phyloP scores from a whole-genome alignment of 2,888 invertebrate genomes.

The Tiphia femorata region DNA sequence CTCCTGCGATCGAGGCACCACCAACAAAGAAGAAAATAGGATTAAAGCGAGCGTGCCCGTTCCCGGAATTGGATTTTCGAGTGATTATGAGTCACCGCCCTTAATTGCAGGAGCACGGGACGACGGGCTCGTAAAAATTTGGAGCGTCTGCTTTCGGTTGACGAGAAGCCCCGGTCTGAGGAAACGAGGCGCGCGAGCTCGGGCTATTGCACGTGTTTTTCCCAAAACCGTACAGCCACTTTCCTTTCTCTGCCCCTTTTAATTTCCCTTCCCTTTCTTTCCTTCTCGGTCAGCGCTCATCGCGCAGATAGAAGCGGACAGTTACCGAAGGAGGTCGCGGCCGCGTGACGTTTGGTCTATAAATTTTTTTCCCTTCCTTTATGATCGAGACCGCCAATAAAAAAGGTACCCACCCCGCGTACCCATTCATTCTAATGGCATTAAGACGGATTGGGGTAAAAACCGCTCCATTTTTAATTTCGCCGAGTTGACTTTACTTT shows the following conservation, averaged over 20 bases:
- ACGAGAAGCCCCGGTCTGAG: neutral
- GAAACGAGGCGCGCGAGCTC: too few species aligned
- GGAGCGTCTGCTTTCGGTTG: conserved; percentile 9
- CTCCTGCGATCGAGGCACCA: conserved; percentile 13
- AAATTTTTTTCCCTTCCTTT: conserved; percentile 40
- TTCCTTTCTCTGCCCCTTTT: too few species aligned
- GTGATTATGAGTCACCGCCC: conserved; percentile 24
- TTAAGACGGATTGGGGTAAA: conserved; percentile 48
- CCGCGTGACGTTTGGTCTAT: conserved; percentile 14
- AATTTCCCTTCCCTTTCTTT: neutral
- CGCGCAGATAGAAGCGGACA: too few species aligned
- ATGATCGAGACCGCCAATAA: conserved; percentile 31
- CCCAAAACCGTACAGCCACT: too few species aligned
- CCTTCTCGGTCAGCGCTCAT: too few species aligned
- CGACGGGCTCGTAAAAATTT: conserved; percentile 28
- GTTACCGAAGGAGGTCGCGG: too few species aligned
- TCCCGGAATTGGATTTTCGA: conserved; percentile 38
- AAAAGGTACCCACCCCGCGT: conserved; percentile 28
- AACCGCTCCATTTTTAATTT: conserved; percentile 56
- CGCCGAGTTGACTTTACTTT: conserved; percentile 43
- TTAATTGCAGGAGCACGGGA: conserved; percentile 19
- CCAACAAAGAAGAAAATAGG: conserved; percentile 30
- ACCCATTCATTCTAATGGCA: conserved; percentile 43
- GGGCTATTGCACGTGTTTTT: too few species aligned
- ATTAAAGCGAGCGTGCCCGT: conserved; percentile 25